Percentiles rank a stretch among this genome's conserved stretches.
Evolutionary conservation across 2,113 vertebrate species (phyloP).

Genomic region (Buteo buteo): DNA sequence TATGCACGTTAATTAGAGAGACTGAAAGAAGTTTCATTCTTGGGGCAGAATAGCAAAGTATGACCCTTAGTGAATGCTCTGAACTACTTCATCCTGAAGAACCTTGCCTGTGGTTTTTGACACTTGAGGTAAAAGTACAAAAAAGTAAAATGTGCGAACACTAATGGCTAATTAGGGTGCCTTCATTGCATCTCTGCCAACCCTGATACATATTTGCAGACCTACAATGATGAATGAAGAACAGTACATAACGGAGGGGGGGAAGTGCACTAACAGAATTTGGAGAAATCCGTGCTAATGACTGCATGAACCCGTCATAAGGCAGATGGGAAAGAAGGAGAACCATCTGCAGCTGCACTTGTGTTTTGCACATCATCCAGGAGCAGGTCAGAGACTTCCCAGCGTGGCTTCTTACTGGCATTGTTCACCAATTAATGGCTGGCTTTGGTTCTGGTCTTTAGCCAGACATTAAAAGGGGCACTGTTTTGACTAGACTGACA

Average conservation of each 20-base stretch:
- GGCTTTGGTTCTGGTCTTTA: not conserved
- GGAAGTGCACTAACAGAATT: not conserved
- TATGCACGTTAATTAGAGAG: not conserved
- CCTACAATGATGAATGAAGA: not conserved
- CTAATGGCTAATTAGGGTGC: conserved; percentile 33
- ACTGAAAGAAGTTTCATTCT: not conserved
- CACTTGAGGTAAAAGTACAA: not conserved
- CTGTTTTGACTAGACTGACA: not conserved
- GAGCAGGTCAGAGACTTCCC: not conserved
- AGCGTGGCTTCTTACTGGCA: not conserved
- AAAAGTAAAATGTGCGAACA: not conserved
- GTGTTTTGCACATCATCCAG: not conserved
- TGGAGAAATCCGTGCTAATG: not conserved
- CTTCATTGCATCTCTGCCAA: not conserved
- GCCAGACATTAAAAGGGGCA: not conserved
- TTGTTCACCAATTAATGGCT: not conserved
- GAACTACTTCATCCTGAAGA: not conserved
- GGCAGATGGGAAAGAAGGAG: not conserved
- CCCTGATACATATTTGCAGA: not conserved
- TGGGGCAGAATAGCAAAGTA: not conserved
- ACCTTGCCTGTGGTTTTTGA: not conserved
- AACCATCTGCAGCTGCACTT: not conserved
- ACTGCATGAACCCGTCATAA: not conserved
- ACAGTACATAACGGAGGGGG: not conserved
- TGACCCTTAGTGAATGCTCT: not conserved